Conservation (phyloP, 2,797 vertebrate genomes). For the Pelochelys cantorii region DNA sequence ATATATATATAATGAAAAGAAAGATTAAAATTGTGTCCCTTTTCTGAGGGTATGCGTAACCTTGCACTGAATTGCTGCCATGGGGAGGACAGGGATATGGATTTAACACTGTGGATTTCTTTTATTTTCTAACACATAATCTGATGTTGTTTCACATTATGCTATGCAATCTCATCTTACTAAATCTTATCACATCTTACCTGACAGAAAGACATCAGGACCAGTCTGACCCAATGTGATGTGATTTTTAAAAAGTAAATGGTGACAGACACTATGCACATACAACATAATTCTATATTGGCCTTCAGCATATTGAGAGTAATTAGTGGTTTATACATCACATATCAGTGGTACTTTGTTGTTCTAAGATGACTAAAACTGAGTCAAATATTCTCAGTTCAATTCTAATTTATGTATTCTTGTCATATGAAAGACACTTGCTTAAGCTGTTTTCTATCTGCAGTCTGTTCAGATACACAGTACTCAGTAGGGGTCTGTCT, state of each 20-base stretch:
- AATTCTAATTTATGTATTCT: slow-evolving; percentile 77
- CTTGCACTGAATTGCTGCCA: neutral
- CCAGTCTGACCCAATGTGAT: slow-evolving; percentile 34
- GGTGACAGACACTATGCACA: slow-evolving; percentile 27
- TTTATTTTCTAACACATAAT: slow-evolving; percentile 62
- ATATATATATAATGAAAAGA: neutral
- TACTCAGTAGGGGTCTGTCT: slow-evolving; percentile 81
- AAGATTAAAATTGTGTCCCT: neutral
- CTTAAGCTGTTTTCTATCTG: slow-evolving; percentile 81
- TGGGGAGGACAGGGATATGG: neutral
- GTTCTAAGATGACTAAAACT: slow-evolving; percentile 28
- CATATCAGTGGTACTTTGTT: neutral
- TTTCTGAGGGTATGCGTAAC: neutral
- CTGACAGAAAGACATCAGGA: neutral
- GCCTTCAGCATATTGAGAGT: slow-evolving; percentile 22
- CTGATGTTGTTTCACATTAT: neutral
- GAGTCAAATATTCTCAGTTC: slow-evolving; percentile 77
- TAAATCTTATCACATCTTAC: neutral
- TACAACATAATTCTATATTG: slow-evolving; percentile 16
- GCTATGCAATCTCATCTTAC: neutral
- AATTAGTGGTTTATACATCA: slow-evolving; percentile 54
- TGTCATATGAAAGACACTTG: slow-evolving; percentile 79
- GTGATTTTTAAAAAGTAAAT: slow-evolving; percentile 40
- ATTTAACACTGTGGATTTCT: neutral
- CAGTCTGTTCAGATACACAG: slow-evolving; percentile 83